Percentiles rank a stretch among this genome's conserved stretches.
These are phyloP conservation scores for Antheraea pernyi DNA, from an alignment of 1,140 invertebrate genomes.

Conservation along the genomic window DNA sequence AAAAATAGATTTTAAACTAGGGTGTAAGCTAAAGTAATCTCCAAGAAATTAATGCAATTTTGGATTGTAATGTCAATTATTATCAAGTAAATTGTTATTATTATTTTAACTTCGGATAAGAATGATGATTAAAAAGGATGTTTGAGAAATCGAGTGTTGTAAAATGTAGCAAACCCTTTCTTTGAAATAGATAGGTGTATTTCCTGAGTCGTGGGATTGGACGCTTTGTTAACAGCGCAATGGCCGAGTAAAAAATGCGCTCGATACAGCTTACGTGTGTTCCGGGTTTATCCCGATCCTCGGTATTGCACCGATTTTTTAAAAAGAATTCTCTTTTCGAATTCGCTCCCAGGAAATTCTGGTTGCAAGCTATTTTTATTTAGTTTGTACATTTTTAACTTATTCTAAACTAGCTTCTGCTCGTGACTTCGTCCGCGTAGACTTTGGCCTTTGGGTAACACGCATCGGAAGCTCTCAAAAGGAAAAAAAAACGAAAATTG, in stretches of 20 bases:
- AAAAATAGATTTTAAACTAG: no score
- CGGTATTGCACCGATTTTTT: slow-evolving; percentile 10
- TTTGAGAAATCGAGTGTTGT: no score
- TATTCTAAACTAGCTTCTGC: neutral
- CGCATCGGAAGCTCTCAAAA: no score
- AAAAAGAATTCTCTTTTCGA: neutral
- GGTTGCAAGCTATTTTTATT: neutral
- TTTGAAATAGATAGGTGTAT: neutral
- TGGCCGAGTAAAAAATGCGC: slow-evolving; percentile 21
- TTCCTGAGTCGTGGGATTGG: slow-evolving; percentile 19
- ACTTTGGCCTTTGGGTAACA: no score
- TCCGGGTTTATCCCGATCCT: neutral
- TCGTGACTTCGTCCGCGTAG: no score
- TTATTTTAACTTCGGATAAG: no score
- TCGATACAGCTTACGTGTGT: slow-evolving; percentile 17
- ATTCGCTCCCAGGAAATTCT: neutral
- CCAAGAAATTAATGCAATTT: no score
- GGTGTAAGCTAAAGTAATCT: no score
- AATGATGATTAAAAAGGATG: no score
- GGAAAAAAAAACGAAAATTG: no score
- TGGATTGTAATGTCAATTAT: no score
- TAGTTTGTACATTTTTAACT: neutral
- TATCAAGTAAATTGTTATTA: no score
- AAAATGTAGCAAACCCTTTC: neutral
- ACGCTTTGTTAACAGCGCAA: slow-evolving; percentile 22